Base-by-base conservation (phyloP, 2,113 vertebrate species). In the Eublepharis macularius region DNA sequence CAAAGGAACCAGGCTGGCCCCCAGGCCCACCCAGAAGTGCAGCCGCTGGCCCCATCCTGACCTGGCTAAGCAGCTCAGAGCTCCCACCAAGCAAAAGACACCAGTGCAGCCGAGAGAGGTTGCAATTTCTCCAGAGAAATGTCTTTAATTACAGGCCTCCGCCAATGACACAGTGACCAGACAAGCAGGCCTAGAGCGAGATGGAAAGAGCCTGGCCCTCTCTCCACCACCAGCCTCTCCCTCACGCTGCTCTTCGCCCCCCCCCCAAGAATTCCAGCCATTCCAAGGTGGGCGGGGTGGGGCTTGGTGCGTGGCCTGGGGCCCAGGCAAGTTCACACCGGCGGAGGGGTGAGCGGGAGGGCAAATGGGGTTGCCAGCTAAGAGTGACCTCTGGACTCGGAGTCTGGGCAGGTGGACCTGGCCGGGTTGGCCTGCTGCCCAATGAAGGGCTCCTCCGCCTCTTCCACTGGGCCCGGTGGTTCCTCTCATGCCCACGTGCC, bases 81-180 rank as follows among this genome's bases (percentile, higher is more conserved):
- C 32, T 12, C 12, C 41, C 1, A 6, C 4, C 7, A 17, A 9
- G 16, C 11, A 9, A 4, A 17, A 5, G 41, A 78, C 6, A 12
- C 11, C 72, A 16, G 0, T 10, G 12, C 21, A n/a, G n/a, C 4
- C 39, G 12, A 5, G 21, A 47, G 34, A 32, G 0, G 1, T n/a
- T 39, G 21, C 6, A 39, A 26, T 29, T 24, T 29, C 43, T 19
- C 34, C 2, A 45, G n/a, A 45, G 17, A 49, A 10, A 45, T 26
- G 36, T 68, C n/a, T 84, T 76, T 84, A 84, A 51, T 76, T 9
- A 36, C 7, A 47, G 63, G 60, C 39, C 32, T 13, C 63, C 9
- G 29, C 1, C 2, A 1, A 17, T 4, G 17, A 21, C 11, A 13
- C 51, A 0, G 11, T n/a, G 39, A 21, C 63, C 9, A 0, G 1